Evolutionary conservation across 1,140 invertebrate genomes (phyloP), one percentile per base, ranked within the genome.

Genomic region (Monochamus saltuarius): DNA sequence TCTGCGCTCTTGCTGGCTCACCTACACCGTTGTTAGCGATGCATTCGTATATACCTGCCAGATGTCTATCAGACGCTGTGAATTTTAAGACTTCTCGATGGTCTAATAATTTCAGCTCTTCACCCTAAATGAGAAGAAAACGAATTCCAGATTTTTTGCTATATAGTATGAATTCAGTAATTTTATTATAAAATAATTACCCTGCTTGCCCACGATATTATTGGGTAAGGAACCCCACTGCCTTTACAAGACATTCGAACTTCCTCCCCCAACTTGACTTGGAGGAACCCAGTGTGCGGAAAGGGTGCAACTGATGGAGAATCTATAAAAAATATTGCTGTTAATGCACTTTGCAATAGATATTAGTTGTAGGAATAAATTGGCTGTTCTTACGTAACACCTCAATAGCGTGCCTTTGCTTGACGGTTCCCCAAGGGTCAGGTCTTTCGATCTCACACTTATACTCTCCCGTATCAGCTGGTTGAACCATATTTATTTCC

Each of bases 31-130:
- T 92, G 46, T 74, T 80, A 0, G 87, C 89, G 0, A 81, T 71
- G 69, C 90, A 92, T 60, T 87, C 85, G 65, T 91, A 91, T 1
- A 81, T 76, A 0, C 89, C 90, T 0, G 87, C 81, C 59, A 88
- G 76, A 56, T 81, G 77, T 10, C 85, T 77, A 54, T 83, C 84
- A 46, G 84, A 84, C 1, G 88, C 88, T 7, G 82, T 81, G 73
- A 91, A 89, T 62, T 82, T 77, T 54, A 90, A 77, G 56, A 83
- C 80, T 38, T 84, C 78, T 38, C 85, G 78, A 55, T 85, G 83
- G 19, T 86, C 83, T 10, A 88, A 55, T 11, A 87, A 68, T 47
- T 83, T 81, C 72, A 89, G 80, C 56, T 84, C 78, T 69, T 84
- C 79, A 1, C 84, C 85, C 85, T 88, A 58, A 40, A 73, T 73